Evolutionary conservation across 2,797 vertebrate genomes (phyloP).

Genomic region (Pangasius krempfi): DNA sequence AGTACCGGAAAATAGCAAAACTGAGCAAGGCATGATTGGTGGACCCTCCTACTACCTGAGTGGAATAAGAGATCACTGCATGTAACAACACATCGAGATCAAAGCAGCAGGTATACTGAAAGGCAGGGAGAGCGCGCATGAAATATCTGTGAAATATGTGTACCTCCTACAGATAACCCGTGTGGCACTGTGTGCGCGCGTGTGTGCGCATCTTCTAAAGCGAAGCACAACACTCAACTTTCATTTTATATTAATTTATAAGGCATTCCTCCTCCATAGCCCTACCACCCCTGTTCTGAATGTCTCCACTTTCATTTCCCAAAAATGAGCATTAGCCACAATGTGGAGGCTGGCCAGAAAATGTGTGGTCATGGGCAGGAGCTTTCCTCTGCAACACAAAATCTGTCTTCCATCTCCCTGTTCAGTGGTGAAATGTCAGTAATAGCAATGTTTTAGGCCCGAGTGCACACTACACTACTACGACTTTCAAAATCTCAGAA

Average conservation of each 20-base stretch:
- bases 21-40: slow-evolving; percentile 57
- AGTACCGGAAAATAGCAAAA: slow-evolving; percentile 36
- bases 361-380: background rate
- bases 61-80: background rate
- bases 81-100: background rate
- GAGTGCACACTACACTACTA: background rate
- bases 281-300: background rate
- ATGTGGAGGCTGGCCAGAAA: background rate
- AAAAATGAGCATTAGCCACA: slow-evolving; percentile 1
- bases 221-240: slow-evolving; percentile 15
- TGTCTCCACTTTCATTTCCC: background rate
- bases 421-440: background rate
- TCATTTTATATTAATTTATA: slow-evolving; percentile 2
- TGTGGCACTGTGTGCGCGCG: background rate
- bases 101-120: slow-evolving; percentile 5
- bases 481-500: background rate
- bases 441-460: background rate
- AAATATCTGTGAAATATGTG: background rate
- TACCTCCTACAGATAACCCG: background rate
- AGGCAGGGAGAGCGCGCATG: background rate
- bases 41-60: background rate
- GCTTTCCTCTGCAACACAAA: background rate
- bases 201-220: background rate
- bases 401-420: slow-evolving; percentile 10
- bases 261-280: background rate